A percentile compares a stretch with the other conserved stretches of the same genome.
Conservation (phyloP, 1,140 invertebrate genomes). For the Plectus sambesii region DNA sequence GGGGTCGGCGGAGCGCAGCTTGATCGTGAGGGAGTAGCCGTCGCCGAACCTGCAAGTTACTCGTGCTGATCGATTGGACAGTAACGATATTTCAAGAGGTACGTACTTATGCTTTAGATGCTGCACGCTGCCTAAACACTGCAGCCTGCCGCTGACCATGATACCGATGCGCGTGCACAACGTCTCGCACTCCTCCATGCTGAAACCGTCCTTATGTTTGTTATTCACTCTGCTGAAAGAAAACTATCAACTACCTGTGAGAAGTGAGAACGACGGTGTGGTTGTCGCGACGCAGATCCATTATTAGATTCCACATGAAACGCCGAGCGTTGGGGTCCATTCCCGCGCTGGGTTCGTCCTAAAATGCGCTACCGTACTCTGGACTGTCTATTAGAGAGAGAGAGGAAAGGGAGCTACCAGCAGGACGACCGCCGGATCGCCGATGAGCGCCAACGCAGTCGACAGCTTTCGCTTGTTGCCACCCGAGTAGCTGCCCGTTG, state of each 20-base stretch:
- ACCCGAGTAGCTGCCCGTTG: slow-evolving; percentile 54
- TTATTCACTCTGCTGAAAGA: slow-evolving; percentile 28
- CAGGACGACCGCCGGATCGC: slow-evolving; percentile 64
- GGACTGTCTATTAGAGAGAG: no score
- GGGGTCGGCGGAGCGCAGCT: slow-evolving; percentile 11
- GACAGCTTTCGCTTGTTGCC: slow-evolving; percentile 90
- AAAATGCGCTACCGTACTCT: no score
- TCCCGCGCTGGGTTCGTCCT: slow-evolving; percentile 54
- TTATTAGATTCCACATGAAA: slow-evolving; percentile 52
- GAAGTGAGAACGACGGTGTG: slow-evolving; percentile 35
- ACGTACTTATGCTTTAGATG: slow-evolving; percentile 58
- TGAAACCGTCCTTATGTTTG: slow-evolving; percentile 48
- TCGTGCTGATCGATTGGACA: no score
- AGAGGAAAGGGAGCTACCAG: slow-evolving; percentile 50
- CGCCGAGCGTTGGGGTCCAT: slow-evolving; percentile 54
- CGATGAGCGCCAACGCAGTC: slow-evolving; percentile 75
- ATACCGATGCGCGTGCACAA: slow-evolving; percentile 70
- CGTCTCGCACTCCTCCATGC: slow-evolving; percentile 74
- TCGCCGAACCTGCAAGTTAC: slow-evolving; percentile 31
- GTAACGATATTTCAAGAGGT: no score
- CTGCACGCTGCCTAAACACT: slow-evolving; percentile 60
- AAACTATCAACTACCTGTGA: no score
- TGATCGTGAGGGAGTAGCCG: slow-evolving; percentile 38
- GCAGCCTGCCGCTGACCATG: slow-evolving; percentile 71
- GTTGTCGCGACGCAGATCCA: slow-evolving; percentile 21